Percentiles rank a stretch among this genome's conserved stretches.
These are phyloP conservation scores for Scaptodrosophila lebanonensis DNA, from an alignment of 1,140 invertebrate genomes.

Conservation along the genomic window DNA sequence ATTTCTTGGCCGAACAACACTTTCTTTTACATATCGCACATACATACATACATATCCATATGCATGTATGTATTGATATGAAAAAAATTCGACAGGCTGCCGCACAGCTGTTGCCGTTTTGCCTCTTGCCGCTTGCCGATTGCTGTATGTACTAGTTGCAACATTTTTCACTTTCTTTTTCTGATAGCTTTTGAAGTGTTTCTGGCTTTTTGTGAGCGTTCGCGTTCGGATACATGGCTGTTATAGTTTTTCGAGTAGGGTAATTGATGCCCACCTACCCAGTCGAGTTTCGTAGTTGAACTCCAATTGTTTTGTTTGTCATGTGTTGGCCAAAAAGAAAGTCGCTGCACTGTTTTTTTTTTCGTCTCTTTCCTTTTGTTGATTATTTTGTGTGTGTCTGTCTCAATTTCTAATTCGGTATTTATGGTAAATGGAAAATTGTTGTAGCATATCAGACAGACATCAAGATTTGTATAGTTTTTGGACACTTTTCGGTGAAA, in stretches of 20 bases:
- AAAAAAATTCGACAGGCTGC: too few relatives aligned
- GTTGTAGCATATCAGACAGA: slow-evolving; percentile 57
- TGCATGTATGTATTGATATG: neutral
- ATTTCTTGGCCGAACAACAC: slow-evolving; percentile 14
- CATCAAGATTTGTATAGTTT: slow-evolving; percentile 6
- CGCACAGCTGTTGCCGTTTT: too few relatives aligned
- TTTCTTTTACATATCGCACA: slow-evolving; percentile 48
- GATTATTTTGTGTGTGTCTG: too few relatives aligned
- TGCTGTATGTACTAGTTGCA: slow-evolving; percentile 43
- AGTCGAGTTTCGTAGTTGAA: slow-evolving; percentile 36
- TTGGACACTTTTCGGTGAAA: slow-evolving; percentile 19
- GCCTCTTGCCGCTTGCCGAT: too few relatives aligned
- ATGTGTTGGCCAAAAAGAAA: slow-evolving; percentile 47
- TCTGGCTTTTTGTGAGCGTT: neutral
- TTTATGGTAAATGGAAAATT: slow-evolving; percentile 34
- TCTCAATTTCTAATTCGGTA: slow-evolving; percentile 52
- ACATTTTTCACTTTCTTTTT: slow-evolving; percentile 63
- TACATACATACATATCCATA: too few relatives aligned
- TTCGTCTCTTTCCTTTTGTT: slow-evolving; percentile 5
- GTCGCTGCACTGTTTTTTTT: slow-evolving; percentile 61
- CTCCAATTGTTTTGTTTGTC: slow-evolving; percentile 43
- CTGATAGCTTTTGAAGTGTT: slow-evolving; percentile 25
- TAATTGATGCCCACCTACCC: slow-evolving; percentile 55
- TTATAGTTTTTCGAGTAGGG: slow-evolving; percentile 32
- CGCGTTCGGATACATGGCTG: slow-evolving; percentile 4